phyloP scores from a whole-genome alignment of 2,113 vertebrate species.

The Gymnobelideus leadbeateri region DNA sequence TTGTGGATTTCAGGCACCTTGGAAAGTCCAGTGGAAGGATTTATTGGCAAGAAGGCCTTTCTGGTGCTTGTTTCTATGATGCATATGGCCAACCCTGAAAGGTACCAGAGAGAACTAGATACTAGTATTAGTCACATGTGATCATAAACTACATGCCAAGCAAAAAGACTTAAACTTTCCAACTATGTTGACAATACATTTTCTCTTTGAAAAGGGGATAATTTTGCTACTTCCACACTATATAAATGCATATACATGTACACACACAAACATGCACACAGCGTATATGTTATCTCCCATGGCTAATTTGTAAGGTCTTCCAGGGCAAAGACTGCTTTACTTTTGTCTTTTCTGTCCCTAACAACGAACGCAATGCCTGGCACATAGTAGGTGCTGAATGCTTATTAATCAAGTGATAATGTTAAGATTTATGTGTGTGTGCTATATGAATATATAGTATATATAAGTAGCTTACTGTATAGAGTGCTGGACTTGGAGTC shows the following conservation, averaged over 20 bases:
- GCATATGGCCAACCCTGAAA: not conserved
- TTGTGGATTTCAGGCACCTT: not conserved
- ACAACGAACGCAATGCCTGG: not conserved
- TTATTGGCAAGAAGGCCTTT: not conserved
- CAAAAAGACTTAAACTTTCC: not conserved
- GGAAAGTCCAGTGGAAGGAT: not conserved
- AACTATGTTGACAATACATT: not conserved
- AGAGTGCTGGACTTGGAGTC: not conserved
- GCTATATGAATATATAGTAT: not conserved
- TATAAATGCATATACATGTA: not conserved
- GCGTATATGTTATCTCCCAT: slow-evolving; percentile 40
- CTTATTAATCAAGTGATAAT: not conserved
- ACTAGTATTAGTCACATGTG: not conserved
- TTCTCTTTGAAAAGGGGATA: not conserved
- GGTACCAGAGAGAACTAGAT: not conserved
- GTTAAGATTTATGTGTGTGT: not conserved
- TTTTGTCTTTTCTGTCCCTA: not conserved
- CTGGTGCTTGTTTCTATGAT: not conserved
- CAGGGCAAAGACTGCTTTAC: not conserved
- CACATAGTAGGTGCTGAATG: not conserved
- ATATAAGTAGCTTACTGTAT: not conserved
- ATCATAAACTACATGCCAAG: not conserved
- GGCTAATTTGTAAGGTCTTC: slow-evolving; percentile 31
- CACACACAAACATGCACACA: slow-evolving; percentile 21
- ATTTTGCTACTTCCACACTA: not conserved